These are phyloP conservation scores for Myotis yumanensis DNA, from an alignment of 2,113 vertebrate species.

Conservation along the genomic window DNA sequence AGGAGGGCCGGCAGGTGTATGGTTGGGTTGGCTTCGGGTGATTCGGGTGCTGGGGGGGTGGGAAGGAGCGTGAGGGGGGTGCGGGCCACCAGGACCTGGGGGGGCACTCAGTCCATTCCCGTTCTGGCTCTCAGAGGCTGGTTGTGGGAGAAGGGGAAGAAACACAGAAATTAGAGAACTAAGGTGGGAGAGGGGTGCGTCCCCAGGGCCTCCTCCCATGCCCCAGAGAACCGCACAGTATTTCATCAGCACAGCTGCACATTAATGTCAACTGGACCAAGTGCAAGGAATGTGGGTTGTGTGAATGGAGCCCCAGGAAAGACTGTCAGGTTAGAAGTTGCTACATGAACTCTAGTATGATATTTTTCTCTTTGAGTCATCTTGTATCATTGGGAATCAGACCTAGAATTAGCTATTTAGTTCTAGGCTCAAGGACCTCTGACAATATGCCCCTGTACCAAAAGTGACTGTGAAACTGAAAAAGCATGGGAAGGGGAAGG, in stretches of 20 bases:
- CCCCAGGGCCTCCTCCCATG: neutral
- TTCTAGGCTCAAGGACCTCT: neutral
- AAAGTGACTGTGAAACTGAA: conserved; percentile 15
- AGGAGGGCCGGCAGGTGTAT: conserved; percentile 71
- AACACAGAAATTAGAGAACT: conserved; percentile 58
- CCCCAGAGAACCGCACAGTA: neutral
- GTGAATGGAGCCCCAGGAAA: neutral
- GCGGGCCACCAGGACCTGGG: conserved; percentile 68
- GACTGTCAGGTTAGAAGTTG: neutral
- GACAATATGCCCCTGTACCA: conserved; percentile 13
- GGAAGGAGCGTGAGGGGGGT: conserved; percentile 68
- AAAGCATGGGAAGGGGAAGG: neutral
- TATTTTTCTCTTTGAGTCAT: neutral
- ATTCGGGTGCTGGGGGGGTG: conserved; percentile 82
- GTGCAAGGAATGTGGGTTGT: neutral
- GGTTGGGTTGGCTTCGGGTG: conserved; percentile 83
- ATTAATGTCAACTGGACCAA: neutral
- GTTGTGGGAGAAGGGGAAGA: conserved; percentile 46
- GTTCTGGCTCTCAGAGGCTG: conserved; percentile 84
- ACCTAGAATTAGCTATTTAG: neutral
- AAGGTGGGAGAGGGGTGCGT: neutral
- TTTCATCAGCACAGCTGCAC: neutral
- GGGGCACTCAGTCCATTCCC: conserved; percentile 84
- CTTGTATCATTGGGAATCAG: neutral
- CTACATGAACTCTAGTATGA: neutral